Conservation (phyloP, 1,140 invertebrate species). For the Microplitis demolitor region DNA sequence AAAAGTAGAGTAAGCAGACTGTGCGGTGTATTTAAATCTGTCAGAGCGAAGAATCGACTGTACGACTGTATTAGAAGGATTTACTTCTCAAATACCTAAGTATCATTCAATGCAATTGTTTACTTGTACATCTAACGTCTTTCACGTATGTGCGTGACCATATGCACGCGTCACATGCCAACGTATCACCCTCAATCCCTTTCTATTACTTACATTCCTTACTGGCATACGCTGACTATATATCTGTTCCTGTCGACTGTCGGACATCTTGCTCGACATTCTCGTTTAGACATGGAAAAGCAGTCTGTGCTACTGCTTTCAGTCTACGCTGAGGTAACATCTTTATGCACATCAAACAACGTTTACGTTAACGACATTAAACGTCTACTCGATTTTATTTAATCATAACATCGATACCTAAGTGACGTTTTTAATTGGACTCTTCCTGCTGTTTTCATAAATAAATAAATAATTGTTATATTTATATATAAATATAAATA, state of each 20-base stretch:
- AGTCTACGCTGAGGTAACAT: no score
- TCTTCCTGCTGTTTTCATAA: no score
- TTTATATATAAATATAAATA: no score
- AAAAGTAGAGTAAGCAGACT: no score
- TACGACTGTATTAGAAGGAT: background rate
- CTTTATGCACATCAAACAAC: no score
- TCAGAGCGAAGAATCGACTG: background rate
- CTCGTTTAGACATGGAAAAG: constrained; percentile 23
- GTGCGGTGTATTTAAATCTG: background rate
- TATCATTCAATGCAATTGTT: background rate
- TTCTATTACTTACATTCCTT: constrained; percentile 40
- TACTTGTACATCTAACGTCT: background rate
- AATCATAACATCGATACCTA: no score
- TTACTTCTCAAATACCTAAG: background rate
- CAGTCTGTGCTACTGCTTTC: constrained; percentile 7
- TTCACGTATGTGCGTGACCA: constrained; percentile 5
- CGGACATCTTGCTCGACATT: constrained; percentile 20
- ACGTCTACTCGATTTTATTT: no score
- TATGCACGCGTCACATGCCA: constrained; percentile 35
- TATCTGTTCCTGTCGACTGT: constrained; percentile 15
- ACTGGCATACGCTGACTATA: background rate
- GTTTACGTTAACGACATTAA: no score
- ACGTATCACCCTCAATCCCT: constrained; percentile 28
- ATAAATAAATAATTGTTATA: background rate
- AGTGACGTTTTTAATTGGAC: no score